phyloP scores from a whole-genome alignment of 2,797 vertebrate species.

The Tokudaia tokunoshimensis region DNA sequence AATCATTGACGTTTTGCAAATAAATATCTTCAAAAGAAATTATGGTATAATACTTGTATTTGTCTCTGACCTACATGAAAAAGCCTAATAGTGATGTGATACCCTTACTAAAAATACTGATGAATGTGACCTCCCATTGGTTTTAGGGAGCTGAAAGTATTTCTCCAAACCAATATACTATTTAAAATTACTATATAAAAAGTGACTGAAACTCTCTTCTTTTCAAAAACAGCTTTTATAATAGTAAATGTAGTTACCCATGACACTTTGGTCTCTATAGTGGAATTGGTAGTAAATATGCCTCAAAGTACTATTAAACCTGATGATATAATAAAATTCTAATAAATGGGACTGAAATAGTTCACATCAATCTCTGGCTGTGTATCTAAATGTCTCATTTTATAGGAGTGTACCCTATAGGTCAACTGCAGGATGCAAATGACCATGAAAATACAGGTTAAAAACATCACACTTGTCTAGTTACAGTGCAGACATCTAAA shows the following conservation, averaged over 20 bases:
- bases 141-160: constrained; percentile 29
- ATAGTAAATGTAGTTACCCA: background rate
- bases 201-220: background rate
- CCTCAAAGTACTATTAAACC: constrained; percentile 28
- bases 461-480: constrained; percentile 10
- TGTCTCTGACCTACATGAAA: background rate
- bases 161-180: constrained; percentile 10
- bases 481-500: background rate
- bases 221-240: constrained; percentile 54
- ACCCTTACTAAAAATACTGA: constrained; percentile 21
- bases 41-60: constrained; percentile 28
- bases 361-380: background rate
- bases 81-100: background rate
- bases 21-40: constrained; percentile 54
- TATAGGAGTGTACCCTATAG: background rate
- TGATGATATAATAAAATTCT: constrained; percentile 39
- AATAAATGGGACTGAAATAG: constrained; percentile 30
- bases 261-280: background rate
- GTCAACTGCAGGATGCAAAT: constrained; percentile 3
- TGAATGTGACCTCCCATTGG: background rate
- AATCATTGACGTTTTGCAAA: constrained; percentile 59
- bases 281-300: background rate
- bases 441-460: constrained; percentile 32
- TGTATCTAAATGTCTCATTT: constrained; percentile 31
- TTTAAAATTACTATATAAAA: constrained; percentile 36